These are phyloP conservation scores for Spilarctia lutea DNA, from an alignment of 2,888 invertebrate genomes.

Conservation along the genomic window DNA sequence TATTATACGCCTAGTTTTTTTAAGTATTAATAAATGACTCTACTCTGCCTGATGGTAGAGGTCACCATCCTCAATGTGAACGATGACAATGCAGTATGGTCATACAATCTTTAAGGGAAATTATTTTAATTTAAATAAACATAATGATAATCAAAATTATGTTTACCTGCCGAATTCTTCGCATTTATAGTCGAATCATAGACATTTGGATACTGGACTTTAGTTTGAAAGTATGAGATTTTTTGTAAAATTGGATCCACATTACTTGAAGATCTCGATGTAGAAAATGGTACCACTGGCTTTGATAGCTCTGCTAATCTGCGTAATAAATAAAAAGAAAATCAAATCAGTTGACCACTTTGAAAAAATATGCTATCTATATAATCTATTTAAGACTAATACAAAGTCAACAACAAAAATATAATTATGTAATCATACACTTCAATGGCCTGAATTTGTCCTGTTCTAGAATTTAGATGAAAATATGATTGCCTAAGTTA, in stretches of 20 bases:
- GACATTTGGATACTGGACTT: conserved; percentile 93
- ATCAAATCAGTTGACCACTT: conserved; percentile 27
- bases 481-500: not conserved
- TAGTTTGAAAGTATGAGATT: conserved; percentile 80
- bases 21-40: too few species aligned
- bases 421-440: too few species aligned
- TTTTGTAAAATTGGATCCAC: conserved; percentile 72
- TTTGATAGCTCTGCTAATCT: conserved; percentile 79
- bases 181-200: conserved; percentile 93
- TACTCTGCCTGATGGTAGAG: too few species aligned
- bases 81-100: too few species aligned
- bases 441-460: too few species aligned
- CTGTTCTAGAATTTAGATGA: not conserved
- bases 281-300: conserved; percentile 81
- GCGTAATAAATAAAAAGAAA: conserved; percentile 17
- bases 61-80: too few species aligned
- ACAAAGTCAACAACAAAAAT: not conserved
- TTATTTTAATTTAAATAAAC: too few species aligned
- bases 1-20: too few species aligned
- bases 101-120: too few species aligned
- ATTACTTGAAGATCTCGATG: conserved; percentile 70
- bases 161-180: conserved; percentile 87
- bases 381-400: not conserved
- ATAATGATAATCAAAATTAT: not conserved
- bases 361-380: not conserved